Evolutionary conservation across 2,797 vertebrate species (phyloP), one percentile per base, ranked within the genome.

Genomic region (Crocodylus rhombifer): DNA sequence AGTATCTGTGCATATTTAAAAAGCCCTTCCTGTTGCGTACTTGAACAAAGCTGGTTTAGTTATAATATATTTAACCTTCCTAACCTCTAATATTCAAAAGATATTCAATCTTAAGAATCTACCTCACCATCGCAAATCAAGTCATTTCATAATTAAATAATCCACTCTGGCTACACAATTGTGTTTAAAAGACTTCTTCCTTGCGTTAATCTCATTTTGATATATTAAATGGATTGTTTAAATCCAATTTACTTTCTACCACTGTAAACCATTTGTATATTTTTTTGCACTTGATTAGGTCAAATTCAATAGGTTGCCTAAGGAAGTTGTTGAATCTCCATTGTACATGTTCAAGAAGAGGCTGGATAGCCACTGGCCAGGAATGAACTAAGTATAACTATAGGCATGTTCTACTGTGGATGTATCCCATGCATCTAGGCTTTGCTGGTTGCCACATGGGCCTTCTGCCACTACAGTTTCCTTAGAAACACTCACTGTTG

Each of bases 211-310:
- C 88, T 93, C 26, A 93, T 94, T 96, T 78, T 80, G 71, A 90
- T 84, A 81, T 84, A 92, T 65, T 80, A 90, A 91, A 30, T 56
- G 91, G 57, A 62, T 77, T 86, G 73, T 85, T 23, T 2, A 91
- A n/a, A 95, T 90, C 57, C 94, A 80, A 97, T 95, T 96, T 92
- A 74, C 28, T 92, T 79, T 42, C 85, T 23, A 51, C 42, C 42
- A 9, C 28, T 33, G 33, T n/a, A 69, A 69, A 89, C 20, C 71
- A 69, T 4, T 1, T 57, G 17, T 77, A 96, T 79, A 82, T 73
- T 74, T 88, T 83, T 83, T 84, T 90, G 92, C 65, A 80, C 76
- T 92, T 90, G 85, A 57, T 63, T 87, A 63, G 36, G 60, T 51
- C 42, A 51, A 51, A 51, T 51, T 51, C 42, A 51, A 51, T 51